Evolutionary conservation across 1,140 invertebrate species (phyloP), one percentile per base, ranked within the genome.

Genomic region (Drosophila simulans): DNA sequence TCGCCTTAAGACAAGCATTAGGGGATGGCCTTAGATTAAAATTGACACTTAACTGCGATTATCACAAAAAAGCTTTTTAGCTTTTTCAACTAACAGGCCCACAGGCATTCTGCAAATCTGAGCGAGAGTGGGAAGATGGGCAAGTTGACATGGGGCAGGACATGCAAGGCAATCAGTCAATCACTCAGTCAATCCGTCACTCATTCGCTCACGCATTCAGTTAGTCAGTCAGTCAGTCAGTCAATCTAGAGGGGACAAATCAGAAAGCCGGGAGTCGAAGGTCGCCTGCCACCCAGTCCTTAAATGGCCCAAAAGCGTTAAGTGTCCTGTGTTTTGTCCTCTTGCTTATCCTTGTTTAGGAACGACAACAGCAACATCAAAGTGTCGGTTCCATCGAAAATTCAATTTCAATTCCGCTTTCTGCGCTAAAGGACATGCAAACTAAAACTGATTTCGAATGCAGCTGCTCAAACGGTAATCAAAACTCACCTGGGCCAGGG

Each of bases 401-500:
- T 77, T 74, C 65, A 88, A 88, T 83, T 86, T 88, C 82, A 68
- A 86, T 86, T 82, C 73, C 62, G 73, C 75, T 86, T 85, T 78
- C 74, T 79, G 65, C 78, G 66, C 81, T 65, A 80, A 77, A 84
- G 76, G 80, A 84, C 71, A 88, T 86, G 83, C 83, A 88, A 88
- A 88, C 84, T 70, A 88, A 86, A 77, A 89, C 83, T 80, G 83
- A 89, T 89, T 88, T 88, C 52, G 68, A 88, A 88, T 88, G 79
- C 81, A 85, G 82, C 84, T 75, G 54, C 80, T 69, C 66, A 70
- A 70, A 70, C 66, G 64, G 66, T 70, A 70, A 70, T 70, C 66
- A 70, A 70, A 70, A 56, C 51, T 70, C 63, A 49, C 39, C 63
- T 17, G 34, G 22, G 13, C 22, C 17, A 20, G 12, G 5, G 60